Evolutionary conservation across 1,140 invertebrate genomes (phyloP).

Genomic region (Drosophila dunni): DNA sequence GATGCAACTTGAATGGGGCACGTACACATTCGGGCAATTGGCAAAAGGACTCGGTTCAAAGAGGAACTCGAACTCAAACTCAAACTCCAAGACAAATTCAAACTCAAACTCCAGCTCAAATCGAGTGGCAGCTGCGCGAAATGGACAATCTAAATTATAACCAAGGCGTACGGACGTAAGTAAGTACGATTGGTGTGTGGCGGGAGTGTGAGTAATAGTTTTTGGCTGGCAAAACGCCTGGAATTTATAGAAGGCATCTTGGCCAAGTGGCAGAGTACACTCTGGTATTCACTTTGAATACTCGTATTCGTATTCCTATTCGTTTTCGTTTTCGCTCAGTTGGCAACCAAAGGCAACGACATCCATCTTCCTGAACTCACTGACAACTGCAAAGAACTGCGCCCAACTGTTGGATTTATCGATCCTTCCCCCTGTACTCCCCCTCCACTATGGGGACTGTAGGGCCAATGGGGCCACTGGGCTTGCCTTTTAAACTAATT

Average conservation of each 20-base stretch:
- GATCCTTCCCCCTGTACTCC: constrained; percentile 32
- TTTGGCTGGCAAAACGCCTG: constrained; percentile 71
- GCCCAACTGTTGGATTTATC: constrained; percentile 77
- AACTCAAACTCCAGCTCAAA: constrained; percentile 51
- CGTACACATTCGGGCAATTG: constrained; percentile 63
- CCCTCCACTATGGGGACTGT: background rate
- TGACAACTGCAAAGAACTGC: constrained; percentile 73
- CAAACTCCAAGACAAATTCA: constrained; percentile 2
- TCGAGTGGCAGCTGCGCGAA: constrained; percentile 79
- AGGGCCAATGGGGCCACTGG: constrained; percentile 3
- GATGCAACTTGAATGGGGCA: constrained; percentile 39
- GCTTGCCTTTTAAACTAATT: constrained; percentile 77
- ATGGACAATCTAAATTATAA: constrained; percentile 81
- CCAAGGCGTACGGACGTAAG: constrained; percentile 22
- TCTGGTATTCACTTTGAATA: constrained; percentile 58
- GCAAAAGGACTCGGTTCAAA: constrained; percentile 40
- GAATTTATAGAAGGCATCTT: constrained; percentile 69
- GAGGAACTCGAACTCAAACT: background rate
- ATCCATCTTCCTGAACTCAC: constrained; percentile 61
- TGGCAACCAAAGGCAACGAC: constrained; percentile 55
- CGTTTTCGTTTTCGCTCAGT: constrained; percentile 11
- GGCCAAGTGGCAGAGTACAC: constrained; percentile 59
- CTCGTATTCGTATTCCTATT: constrained; percentile 2
- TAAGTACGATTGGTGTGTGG: constrained; percentile 14
- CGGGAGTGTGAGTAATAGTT: constrained; percentile 79